A percentile compares a stretch with the other conserved stretches of the same genome.
phyloP scores from a whole-genome alignment of 2,888 invertebrate species.

The Sinopyrophorus schimmeli region DNA sequence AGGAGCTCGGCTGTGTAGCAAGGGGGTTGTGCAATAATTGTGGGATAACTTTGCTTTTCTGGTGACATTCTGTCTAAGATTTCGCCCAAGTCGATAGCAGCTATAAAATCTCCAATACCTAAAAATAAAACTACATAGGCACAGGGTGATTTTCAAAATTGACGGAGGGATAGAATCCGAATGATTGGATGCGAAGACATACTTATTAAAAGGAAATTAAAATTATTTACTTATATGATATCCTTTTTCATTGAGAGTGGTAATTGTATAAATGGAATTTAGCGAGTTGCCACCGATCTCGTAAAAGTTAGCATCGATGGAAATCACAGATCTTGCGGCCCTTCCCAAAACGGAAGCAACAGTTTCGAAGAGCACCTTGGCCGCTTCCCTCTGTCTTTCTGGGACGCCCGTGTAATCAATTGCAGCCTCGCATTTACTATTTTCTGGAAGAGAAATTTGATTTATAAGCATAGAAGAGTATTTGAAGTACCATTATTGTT shows the following conservation, averaged over 20 bases:
- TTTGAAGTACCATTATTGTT: conserved; percentile 63
- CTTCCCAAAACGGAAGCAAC: conserved; percentile 73
- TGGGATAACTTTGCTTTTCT: conserved; percentile 40
- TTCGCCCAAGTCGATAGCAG: conserved; percentile 70
- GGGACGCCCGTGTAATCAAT: conserved; percentile 70
- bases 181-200: not conserved
- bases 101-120: conserved; percentile 80
- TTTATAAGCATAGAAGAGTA: too few relatives aligned
- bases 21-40: conserved; percentile 39
- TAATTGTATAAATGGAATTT: conserved; percentile 83
- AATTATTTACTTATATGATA: conserved; percentile 69
- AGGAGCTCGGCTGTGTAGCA: conserved; percentile 61
- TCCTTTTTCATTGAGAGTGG: conserved; percentile 73
- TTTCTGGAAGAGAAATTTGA: not conserved
- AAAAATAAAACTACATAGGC: not conserved
- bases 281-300: conserved; percentile 85
- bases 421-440: conserved; percentile 51
- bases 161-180: not conserved
- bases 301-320: conserved; percentile 74
- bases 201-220: not conserved
- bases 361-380: conserved; percentile 72
- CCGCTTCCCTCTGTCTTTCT: conserved; percentile 62
- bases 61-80: conserved; percentile 64
- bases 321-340: conserved; percentile 65
- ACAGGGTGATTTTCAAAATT: not conserved